phyloP scores from a whole-genome alignment of 35 echinoderm and acorn worm genomes.

The Ptychodera flava region DNA sequence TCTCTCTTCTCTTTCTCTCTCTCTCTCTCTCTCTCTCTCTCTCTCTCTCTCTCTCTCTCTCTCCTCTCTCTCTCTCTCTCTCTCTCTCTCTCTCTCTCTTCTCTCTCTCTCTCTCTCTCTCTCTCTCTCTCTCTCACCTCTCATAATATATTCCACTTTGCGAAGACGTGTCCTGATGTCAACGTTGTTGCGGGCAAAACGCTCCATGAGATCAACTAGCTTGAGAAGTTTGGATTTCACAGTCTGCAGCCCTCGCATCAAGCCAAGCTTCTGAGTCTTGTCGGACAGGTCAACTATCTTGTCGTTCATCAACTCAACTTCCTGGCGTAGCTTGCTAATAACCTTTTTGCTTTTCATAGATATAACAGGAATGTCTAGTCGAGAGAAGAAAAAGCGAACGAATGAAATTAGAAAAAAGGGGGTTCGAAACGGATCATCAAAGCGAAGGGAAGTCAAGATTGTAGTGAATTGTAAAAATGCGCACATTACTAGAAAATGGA shows the following conservation, averaged over 20 bases:
- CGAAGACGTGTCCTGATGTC: neutral
- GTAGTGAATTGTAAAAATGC: no score
- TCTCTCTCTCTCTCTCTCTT: neutral
- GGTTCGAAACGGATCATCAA: no score
- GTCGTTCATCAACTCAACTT: neutral
- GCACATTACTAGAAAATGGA: no score
- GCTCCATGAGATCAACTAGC: neutral
- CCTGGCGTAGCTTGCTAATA: neutral
- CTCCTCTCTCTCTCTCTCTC: neutral
- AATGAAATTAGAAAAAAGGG: no score
- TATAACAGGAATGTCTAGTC: neutral
- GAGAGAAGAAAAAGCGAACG: neutral
- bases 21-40: no score
- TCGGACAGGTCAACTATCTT: neutral
- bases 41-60: neutral
- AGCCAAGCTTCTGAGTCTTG: neutral
- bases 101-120: neutral
- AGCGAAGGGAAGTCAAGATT: no score
- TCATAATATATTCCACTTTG: no score
- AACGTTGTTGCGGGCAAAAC: neutral
- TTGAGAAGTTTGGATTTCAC: neutral
- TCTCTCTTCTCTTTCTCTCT: neutral
- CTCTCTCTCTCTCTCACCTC: no score
- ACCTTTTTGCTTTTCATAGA: neutral
- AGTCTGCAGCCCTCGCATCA: neutral